Evolutionary conservation across 2,797 vertebrate genomes (phyloP), one percentile per base, ranked within the genome.

Genomic region (Gambelia wislizenii): DNA sequence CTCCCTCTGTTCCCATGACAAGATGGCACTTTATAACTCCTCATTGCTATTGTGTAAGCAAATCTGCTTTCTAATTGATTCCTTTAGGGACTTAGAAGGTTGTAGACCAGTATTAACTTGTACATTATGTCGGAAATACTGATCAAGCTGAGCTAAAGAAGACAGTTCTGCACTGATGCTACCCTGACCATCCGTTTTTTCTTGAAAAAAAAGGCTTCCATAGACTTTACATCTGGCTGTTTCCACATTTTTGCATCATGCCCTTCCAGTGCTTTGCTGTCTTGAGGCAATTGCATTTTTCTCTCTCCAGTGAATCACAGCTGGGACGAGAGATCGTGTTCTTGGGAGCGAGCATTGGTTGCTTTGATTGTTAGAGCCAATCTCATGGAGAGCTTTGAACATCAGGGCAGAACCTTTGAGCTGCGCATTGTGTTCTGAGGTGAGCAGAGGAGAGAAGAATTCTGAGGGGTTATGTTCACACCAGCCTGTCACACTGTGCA

Each of bases 341-440:
- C 64, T 47, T 83, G 36, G 74, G 82, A 90, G 10, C 9, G 90
- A 3, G 16, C 22, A 49, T 20, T 85, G 87, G 74, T 89, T 33
- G n/a, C 86, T n/a, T 86, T 13, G 1, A 89, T 90, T 36, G 85
- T 89, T 91, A 67, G 33, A 82, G 93, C 85, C 61, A 56, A 18
- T 56, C 47, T 91, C 52, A 44, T 54, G 75, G 84, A 81, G 54
- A 42, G 0, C 47, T 83, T 88, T 64, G 76, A 91, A 87, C 30
- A 72, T 42, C 56, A 56, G 85, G 36, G 61, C 49, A 69, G 47
- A 89, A n/a, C 22, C 33, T 91, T 89, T 90, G 47, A 1, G 74
- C 69, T 39, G 72, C 20, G 52, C 13, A 64, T 85, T 74, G 6
- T 91, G 61, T 92, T 89, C 89, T 90, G 72, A 89, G 78, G 74